Base-by-base conservation (phyloP, 1,140 invertebrate genomes). In the Formica selysi region DNA sequence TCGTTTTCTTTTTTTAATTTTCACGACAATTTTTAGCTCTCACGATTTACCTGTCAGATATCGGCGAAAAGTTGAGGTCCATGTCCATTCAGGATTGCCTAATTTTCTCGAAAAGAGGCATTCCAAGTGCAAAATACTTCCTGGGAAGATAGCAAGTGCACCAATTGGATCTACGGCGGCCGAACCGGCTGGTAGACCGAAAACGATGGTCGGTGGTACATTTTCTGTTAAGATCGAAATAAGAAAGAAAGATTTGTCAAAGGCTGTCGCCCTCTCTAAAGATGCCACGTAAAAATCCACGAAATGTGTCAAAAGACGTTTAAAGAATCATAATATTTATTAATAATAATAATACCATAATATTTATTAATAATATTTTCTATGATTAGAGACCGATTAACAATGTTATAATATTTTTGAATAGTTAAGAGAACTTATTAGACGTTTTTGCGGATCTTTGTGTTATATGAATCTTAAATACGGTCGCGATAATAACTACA, bases 81-180 rank as follows among this genome's bases (percentile, higher is more conserved):
- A 98, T n/a, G 96, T 97, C 98, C 98, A 98, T 85, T 97, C 97
- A 0, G 98, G 98, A 81, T 97, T 97, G 1, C 98, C 98, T 36
- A 97, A 93, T 54, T 96, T 95, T 76, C 98, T 95, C 0, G 97
- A 96, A 91, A 97, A 98, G 74, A 98, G 96, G 91, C 98, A 98
- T 92, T 98, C 98, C 65, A 98, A 95, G 92, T 98, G 97, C 0
- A 98, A 92, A 0, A 98, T 98, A 87, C 97, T 98, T 85, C 97
- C 97, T 0, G 98, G 98, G 80, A 97, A 97, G 26, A 98, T 97
- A 7, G 97, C 97, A 64, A 98, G 94, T 83, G 97, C 96, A 8
- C 98, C 98, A 0, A 96, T 96, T 0, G 97, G 97, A 86, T 97
- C 97, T 22, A 98, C 97, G 10, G 97, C 97, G 6, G 97, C 97